A percentile compares a stretch with the other conserved stretches of the same genome.
Conservation (phyloP, 2,113 vertebrate genomes). For the Argyrosomus japonicus region DNA sequence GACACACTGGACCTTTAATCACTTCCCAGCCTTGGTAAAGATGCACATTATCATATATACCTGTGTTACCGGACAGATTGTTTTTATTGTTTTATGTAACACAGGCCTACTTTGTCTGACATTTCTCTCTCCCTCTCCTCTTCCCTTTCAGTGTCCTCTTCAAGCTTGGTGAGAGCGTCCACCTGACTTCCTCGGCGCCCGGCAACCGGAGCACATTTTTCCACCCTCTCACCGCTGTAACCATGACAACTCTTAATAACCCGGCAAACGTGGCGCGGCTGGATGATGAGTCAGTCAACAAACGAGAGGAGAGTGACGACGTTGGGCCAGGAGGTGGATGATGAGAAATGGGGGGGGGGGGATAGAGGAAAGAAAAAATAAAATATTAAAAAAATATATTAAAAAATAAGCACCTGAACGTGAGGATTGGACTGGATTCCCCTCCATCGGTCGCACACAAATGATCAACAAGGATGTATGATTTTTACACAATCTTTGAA, state of each 20-base stretch:
- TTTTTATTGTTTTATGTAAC: constrained; percentile 62
- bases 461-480: constrained; percentile 75
- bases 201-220: constrained; percentile 88
- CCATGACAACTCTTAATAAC: constrained; percentile 83
- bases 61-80: constrained; percentile 47
- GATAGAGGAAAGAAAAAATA: background rate
- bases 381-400: background rate
- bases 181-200: constrained; percentile 84
- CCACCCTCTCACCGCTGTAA: constrained; percentile 80
- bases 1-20: too few species aligned
- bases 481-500: constrained; percentile 65
- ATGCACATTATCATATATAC: background rate
- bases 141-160: constrained; percentile 91
- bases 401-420: constrained; percentile 34
- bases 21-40: background rate
- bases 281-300: constrained; percentile 81
- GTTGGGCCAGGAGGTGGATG: constrained; percentile 44
- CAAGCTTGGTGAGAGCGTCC: constrained; percentile 96
- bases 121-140: constrained; percentile 59
- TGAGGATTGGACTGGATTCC: constrained; percentile 52
- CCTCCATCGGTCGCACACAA: constrained; percentile 44
- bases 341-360: constrained; percentile 50
- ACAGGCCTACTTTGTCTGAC: constrained; percentile 32
- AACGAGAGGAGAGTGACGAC: constrained; percentile 57
- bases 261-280: constrained; percentile 54